Evolutionary conservation across 1,140 invertebrate species (phyloP).

Genomic region (Apis florea): DNA sequence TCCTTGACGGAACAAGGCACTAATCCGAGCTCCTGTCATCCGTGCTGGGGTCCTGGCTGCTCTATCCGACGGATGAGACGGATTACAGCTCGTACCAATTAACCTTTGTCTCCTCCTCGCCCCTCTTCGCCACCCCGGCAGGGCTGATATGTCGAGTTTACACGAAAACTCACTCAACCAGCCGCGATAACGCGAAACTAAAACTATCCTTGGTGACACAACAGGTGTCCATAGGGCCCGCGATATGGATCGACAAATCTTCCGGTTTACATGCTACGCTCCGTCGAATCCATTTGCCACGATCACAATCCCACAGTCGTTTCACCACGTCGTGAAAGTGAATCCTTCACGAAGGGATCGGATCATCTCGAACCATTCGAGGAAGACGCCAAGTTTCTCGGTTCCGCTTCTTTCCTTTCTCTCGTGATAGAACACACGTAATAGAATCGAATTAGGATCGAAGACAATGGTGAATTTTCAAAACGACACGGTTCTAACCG

Average conservation of each 20-base stretch:
- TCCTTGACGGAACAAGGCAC: slow-evolving; percentile 78
- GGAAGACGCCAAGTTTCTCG: background rate
- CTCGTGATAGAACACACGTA: too few species aligned
- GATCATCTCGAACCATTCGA: background rate
- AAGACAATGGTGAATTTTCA: background rate
- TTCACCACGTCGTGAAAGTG: slow-evolving; percentile 43
- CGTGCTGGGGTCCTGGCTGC: slow-evolving; percentile 61
- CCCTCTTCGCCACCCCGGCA: background rate
- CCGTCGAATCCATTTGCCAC: slow-evolving; percentile 58
- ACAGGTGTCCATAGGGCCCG: slow-evolving; percentile 70
- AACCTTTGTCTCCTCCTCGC: slow-evolving; percentile 71
- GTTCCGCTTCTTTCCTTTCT: background rate
- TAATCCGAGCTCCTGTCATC: slow-evolving; percentile 77
- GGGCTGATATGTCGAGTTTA: slow-evolving; percentile 65
- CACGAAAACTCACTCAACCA: slow-evolving; percentile 78
- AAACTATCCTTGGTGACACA: slow-evolving; percentile 71
- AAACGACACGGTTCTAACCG: background rate
- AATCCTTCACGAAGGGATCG: slow-evolving; percentile 26
- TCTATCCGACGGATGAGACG: slow-evolving; percentile 72
- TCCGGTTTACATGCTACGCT: slow-evolving; percentile 58
- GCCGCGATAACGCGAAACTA: slow-evolving; percentile 75
- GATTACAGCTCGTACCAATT: slow-evolving; percentile 80
- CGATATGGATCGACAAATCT: slow-evolving; percentile 69
- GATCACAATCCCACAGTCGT: slow-evolving; percentile 48
- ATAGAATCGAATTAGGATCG: too few species aligned